A percentile compares a stretch with the other conserved stretches of the same genome.
Evolutionary conservation across 2,888 invertebrate species (phyloP).

Genomic region (Entomobrya multifasciata): DNA sequence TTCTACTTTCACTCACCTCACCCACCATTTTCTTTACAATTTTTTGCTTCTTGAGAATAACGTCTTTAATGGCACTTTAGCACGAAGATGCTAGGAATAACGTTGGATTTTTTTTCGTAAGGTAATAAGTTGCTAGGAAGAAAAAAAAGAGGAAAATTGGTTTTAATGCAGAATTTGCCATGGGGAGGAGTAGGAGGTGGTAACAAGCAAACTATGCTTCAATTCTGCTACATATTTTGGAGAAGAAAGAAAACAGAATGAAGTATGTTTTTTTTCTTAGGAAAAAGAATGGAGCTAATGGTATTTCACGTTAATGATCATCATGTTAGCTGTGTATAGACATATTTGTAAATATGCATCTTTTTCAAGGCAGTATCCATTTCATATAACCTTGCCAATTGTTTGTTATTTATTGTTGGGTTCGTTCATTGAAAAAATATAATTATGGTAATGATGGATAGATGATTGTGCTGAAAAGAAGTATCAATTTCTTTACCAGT

Average conservation of each 20-base stretch:
- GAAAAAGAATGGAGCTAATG: no score
- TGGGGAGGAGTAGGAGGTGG: constrained; percentile 67
- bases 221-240: neutral
- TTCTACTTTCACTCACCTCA: constrained; percentile 29
- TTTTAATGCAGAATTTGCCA: constrained; percentile 75
- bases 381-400: neutral
- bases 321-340: neutral
- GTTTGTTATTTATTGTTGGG: neutral
- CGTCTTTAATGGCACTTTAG: constrained; percentile 76
- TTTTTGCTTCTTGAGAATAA: constrained; percentile 48
- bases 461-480: constrained; percentile 12
- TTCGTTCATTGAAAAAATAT: neutral
- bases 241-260: no score
- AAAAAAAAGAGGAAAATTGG: constrained; percentile 68
- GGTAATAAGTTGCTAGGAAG: neutral
- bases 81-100: constrained; percentile 69
- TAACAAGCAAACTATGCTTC: constrained; percentile 37
- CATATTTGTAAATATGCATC: neutral
- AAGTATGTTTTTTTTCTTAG: no score
- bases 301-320: neutral
- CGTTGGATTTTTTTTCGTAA: no score
- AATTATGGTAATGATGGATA: neutral
- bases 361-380: no score
- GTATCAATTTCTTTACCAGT: constrained; percentile 32
- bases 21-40: no score